Evolutionary conservation across 2,113 vertebrate species (phyloP).

Genomic region (Procavia capensis): DNA sequence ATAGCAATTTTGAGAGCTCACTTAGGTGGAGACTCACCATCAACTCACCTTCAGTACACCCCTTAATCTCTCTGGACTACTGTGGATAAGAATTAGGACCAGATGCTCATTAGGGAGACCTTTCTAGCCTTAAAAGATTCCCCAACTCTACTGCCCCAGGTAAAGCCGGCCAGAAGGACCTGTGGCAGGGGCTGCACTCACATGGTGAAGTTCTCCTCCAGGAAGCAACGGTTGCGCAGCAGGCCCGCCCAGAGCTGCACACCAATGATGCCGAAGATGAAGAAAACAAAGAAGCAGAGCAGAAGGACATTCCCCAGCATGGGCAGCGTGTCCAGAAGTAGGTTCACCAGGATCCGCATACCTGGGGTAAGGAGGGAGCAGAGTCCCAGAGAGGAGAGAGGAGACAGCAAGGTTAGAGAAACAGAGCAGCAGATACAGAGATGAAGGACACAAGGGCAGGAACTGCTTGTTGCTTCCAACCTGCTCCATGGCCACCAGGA

Average conservation of each 20-base stretch:
- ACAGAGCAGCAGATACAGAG: background rate
- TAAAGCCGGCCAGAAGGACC: background rate
- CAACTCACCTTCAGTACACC: background rate
- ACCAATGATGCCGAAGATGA: constrained; percentile 92
- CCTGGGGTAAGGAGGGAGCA: constrained; percentile 76
- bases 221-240: constrained; percentile 91
- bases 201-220: constrained; percentile 92
- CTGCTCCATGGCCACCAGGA: background rate
- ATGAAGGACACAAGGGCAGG: accelerated
- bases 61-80: background rate
- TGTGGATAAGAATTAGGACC: background rate
- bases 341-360: constrained; percentile 92
- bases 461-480: background rate
- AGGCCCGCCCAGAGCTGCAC: constrained; percentile 92
- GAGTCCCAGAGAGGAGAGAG: background rate
- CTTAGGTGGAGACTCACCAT: background rate
- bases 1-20: background rate
- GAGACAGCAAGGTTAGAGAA: background rate
- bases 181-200: constrained; percentile 78
- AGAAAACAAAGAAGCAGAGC: constrained; percentile 93
- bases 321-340: constrained; percentile 91
- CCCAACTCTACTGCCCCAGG: background rate
- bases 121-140: background rate
- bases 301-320: constrained; percentile 92
- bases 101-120: background rate